A percentile compares a stretch with the other conserved stretches of the same genome.
These are phyloP conservation scores for Oncopodura yosiiana DNA, from an alignment of 1,140 invertebrate species.

Conservation along the genomic window DNA sequence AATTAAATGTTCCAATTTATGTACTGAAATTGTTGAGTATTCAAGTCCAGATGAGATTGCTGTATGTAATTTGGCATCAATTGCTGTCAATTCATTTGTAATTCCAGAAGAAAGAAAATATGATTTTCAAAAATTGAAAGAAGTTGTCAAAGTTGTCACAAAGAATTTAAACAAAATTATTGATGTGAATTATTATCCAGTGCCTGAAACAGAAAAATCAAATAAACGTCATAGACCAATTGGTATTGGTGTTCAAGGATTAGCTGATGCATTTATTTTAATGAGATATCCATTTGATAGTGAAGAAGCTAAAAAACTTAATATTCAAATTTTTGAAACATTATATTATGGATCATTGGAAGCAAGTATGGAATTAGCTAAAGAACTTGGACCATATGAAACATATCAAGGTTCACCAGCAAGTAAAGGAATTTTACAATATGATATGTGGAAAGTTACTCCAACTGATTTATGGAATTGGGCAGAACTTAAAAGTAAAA, in stretches of 20 bases:
- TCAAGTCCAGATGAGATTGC: slow-evolving; percentile 84
- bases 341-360: slow-evolving; percentile 96
- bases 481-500: slow-evolving; percentile 70
- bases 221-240: slow-evolving; percentile 92
- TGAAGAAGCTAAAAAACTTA: slow-evolving; percentile 72
- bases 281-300: slow-evolving; percentile 90
- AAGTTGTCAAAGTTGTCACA: slow-evolving; percentile 80
- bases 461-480: slow-evolving; percentile 87
- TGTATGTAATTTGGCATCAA: slow-evolving; percentile 96
- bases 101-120: slow-evolving; percentile 60
- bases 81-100: slow-evolving; percentile 96
- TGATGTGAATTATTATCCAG: slow-evolving; percentile 92
- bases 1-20: slow-evolving; percentile 96
- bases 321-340: slow-evolving; percentile 96
- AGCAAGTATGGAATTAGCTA: slow-evolving; percentile 89
- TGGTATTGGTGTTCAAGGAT: slow-evolving; percentile 88
- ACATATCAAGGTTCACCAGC: slow-evolving; percentile 84
- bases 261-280: slow-evolving; percentile 92
- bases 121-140: slow-evolving; percentile 80
- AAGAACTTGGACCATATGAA: slow-evolving; percentile 75
- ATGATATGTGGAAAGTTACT: slow-evolving; percentile 95
- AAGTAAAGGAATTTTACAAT: slow-evolving; percentile 92
- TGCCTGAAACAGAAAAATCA: slow-evolving; percentile 73
- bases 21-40: slow-evolving; percentile 96
- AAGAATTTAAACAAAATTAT: slow-evolving; percentile 96